These are phyloP conservation scores for Corythaixoides concolor DNA, from an alignment of 2,113 vertebrate species.

Conservation along the genomic window DNA sequence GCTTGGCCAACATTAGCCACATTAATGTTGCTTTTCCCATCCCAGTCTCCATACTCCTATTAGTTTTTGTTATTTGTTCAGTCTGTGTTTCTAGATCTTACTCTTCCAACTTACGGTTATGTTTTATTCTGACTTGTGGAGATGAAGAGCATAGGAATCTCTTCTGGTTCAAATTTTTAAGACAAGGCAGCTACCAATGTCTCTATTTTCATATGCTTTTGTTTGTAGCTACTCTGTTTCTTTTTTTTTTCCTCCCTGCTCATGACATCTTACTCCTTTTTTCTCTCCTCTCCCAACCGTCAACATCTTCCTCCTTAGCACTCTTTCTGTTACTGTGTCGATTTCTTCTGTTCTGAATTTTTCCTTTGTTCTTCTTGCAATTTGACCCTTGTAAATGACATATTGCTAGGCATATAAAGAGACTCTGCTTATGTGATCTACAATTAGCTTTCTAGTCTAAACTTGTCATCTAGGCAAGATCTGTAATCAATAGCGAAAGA, in stretches of 20 bases:
- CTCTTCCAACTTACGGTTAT: not conserved
- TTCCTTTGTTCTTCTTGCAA: not conserved
- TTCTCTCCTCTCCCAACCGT: not conserved
- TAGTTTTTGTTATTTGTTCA: not conserved
- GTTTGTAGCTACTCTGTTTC: not conserved
- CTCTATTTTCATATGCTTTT: not conserved
- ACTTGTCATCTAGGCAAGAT: conserved; percentile 9
- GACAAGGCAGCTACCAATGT: not conserved
- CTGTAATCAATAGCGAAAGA: not conserved
- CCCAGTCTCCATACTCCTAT: not conserved
- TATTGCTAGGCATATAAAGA: not conserved
- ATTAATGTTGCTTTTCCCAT: not conserved
- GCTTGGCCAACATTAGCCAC: not conserved
- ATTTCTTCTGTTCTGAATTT: not conserved
- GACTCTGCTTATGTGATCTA: not conserved
- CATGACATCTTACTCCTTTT: not conserved
- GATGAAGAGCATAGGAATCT: not conserved
- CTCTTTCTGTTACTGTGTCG: not conserved
- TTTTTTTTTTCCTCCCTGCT: rapidly evolving
- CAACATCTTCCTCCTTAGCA: not conserved
- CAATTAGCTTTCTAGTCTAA: conserved; percentile 39
- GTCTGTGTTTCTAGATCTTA: not conserved
- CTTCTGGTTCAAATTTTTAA: not conserved
- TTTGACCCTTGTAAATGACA: not conserved
- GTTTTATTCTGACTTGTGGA: not conserved